These are phyloP conservation scores for Sciurus vulgaris DNA, from an alignment of 2,797 vertebrate genomes.

Conservation along the genomic window DNA sequence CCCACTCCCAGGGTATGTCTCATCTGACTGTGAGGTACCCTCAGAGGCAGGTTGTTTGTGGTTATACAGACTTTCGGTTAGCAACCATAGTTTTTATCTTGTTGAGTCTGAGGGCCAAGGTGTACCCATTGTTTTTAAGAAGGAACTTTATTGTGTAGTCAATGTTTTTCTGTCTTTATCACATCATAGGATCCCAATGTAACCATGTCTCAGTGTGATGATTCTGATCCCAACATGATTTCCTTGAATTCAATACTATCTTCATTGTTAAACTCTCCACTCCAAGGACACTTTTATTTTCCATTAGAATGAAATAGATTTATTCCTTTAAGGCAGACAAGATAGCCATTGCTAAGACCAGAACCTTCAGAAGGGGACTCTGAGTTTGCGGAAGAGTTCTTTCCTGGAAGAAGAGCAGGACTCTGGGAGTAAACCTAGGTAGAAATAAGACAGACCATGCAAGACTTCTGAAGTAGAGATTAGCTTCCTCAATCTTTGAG, in stretches of 20 bases:
- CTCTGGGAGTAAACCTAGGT: not conserved
- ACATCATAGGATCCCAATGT: not conserved
- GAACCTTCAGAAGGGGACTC: not conserved
- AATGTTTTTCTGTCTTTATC: not conserved
- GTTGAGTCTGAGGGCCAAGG: not conserved
- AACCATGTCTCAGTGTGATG: not conserved
- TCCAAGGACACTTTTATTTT: not conserved
- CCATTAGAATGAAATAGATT: constrained; percentile 25
- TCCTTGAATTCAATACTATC: not conserved
- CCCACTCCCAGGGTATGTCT: not conserved
- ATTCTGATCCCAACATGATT: not conserved
- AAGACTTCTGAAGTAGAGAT: not conserved
- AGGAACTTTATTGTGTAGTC: not conserved
- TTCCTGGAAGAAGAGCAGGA: not conserved
- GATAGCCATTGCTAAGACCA: not conserved
- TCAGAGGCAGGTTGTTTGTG: constrained; percentile 46
- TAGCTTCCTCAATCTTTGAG: not conserved
- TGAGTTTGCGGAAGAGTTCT: not conserved
- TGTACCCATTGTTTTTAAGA: not conserved
- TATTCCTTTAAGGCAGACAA: not conserved
- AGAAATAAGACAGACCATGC: not conserved
- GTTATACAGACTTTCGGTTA: not conserved
- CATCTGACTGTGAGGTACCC: not conserved
- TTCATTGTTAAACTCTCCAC: not conserved
- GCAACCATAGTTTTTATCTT: not conserved